Evolutionary conservation across 1,140 invertebrate species (phyloP).

Genomic region (Potamilus streckersoni): DNA sequence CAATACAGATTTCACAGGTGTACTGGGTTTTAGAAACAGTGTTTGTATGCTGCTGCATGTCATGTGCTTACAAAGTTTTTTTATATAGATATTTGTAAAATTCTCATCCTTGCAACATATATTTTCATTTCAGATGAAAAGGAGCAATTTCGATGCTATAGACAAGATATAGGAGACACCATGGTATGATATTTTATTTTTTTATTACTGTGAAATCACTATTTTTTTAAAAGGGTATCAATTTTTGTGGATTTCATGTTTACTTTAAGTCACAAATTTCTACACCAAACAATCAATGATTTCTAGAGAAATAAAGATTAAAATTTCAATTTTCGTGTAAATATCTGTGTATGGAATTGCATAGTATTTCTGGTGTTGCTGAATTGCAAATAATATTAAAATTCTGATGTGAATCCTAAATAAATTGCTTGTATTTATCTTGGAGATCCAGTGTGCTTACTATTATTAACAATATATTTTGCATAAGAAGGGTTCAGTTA

Average conservation of each 20-base stretch:
- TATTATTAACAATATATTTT: too few relatives aligned
- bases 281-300: too few relatives aligned
- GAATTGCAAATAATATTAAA: too few relatives aligned
- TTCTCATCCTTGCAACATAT: conserved; percentile 8
- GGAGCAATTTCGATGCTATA: conserved; percentile 88
- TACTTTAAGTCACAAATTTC: conserved; percentile 1
- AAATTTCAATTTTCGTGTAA: too few relatives aligned
- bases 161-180: conserved; percentile 91
- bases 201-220: conserved; percentile 3
- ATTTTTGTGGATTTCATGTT: conserved; percentile 1
- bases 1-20: too few relatives aligned
- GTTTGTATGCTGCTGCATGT: neutral
- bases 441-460: too few relatives aligned
- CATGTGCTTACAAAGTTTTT: neutral
- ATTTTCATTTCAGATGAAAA: conserved; percentile 77
- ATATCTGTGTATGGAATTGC: too few relatives aligned
- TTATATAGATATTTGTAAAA: neutral
- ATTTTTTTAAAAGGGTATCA: conserved; percentile 2
- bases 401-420: too few relatives aligned
- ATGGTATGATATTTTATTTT: conserved; percentile 72
- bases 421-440: too few relatives aligned
- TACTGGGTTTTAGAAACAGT: neutral
- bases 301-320: neutral
- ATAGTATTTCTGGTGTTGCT: too few relatives aligned
- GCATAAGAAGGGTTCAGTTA: too few relatives aligned